Percentiles rank a stretch among this genome's conserved stretches.
These are phyloP conservation scores for Sminthurinus aureus DNA, from an alignment of 2,888 invertebrate species.

Conservation along the genomic window DNA sequence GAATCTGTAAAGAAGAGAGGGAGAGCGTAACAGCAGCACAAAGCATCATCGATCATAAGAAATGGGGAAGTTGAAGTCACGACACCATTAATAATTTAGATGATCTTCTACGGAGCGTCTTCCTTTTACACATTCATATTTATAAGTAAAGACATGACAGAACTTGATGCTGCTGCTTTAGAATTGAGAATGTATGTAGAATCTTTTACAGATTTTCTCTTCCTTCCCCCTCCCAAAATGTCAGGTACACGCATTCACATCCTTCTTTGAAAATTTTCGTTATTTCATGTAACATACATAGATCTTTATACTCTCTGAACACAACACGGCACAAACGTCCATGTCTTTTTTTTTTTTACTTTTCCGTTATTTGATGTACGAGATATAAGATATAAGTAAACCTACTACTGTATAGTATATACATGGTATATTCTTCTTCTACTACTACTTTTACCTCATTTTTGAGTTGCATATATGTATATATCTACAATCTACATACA, in stretches of 20 bases:
- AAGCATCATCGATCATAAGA: slow-evolving; percentile 46
- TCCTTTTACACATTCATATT: slow-evolving; percentile 36
- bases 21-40: not conserved
- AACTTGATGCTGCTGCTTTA: not conserved
- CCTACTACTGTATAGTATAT: not conserved
- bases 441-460: not conserved
- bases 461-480: slow-evolving; percentile 1
- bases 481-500: not conserved
- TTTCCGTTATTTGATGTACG: no score
- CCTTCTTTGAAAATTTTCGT: no score
- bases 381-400: no score
- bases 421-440: not conserved
- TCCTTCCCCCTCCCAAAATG: not conserved
- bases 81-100: slow-evolving; percentile 46
- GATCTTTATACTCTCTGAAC: no score
- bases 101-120: slow-evolving; percentile 27
- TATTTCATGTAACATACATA: no score
- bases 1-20: not conserved
- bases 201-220: slow-evolving; percentile 18
- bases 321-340: no score
- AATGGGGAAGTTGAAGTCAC: slow-evolving; percentile 42
- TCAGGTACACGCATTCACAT: slow-evolving; percentile 1
- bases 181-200: not conserved
- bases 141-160: slow-evolving; percentile 30
- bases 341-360: no score